Conservation (phyloP, 2,888 invertebrate species). For the Auanema freiburgensis region DNA sequence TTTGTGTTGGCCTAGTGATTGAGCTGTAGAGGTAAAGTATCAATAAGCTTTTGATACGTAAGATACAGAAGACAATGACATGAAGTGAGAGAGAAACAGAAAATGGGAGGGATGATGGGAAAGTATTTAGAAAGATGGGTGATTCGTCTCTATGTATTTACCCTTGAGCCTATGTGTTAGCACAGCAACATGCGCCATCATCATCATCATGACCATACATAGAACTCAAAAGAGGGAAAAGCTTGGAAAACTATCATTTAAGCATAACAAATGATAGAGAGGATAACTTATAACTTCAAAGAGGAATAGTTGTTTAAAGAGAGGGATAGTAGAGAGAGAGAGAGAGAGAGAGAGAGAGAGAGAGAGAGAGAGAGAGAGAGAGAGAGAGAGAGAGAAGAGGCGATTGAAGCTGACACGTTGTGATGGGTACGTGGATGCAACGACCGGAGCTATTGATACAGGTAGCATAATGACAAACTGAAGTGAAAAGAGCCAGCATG, state of each 20-base stretch:
- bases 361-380: conserved; percentile 3
- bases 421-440: background rate
- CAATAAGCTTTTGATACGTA: conserved; percentile 1
- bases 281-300: too few relatives aligned
- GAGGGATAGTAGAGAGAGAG: background rate
- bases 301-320: background rate
- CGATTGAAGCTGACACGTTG: background rate
- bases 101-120: conserved; percentile 1
- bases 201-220: background rate
- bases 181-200: background rate
- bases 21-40: background rate
- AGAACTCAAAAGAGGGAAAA: background rate
- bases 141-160: conserved; percentile 1
- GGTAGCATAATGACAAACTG: background rate
- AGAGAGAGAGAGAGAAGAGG: background rate
- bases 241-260: background rate
- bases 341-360: conserved; percentile 5
- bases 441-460: background rate
- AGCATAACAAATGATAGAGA: background rate
- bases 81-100: background rate
- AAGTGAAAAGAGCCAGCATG: background rate
- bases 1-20: background rate
- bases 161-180: conserved; percentile 1
- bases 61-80: conserved; percentile 1
- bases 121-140: conserved; percentile 3